These are phyloP conservation scores for Dicrurus megarhynchus DNA, from an alignment of 2,113 vertebrate genomes.

Conservation along the genomic window DNA sequence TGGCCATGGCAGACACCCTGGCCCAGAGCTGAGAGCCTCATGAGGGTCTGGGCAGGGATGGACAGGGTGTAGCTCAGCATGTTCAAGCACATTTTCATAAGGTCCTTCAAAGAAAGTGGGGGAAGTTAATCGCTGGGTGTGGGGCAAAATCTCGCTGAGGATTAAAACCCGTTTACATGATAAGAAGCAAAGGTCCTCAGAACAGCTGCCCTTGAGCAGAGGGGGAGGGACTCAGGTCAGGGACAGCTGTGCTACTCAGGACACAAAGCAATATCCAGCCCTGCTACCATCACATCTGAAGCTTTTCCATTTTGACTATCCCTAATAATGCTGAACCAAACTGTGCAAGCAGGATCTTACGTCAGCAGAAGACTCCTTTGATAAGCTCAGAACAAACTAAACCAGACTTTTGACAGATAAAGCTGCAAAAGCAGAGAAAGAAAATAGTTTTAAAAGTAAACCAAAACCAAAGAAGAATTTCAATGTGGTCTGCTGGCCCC, in stretches of 20 bases:
- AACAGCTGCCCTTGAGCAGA: background rate
- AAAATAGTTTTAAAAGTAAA: background rate
- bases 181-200: background rate
- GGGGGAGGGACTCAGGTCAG: background rate
- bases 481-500: background rate
- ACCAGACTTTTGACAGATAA: background rate
- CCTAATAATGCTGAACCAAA: background rate
- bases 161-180: background rate
- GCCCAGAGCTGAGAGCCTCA: background rate
- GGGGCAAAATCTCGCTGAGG: background rate
- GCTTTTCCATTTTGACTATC: background rate
- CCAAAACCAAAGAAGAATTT: background rate
- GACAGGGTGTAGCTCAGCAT: fast-evolving
- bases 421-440: background rate
- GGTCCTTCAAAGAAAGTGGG: background rate
- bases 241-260: background rate
- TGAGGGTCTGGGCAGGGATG: fast-evolving
- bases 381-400: conserved; percentile 1
- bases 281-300: background rate
- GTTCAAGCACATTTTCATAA: background rate
- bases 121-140: background rate
- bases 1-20: fast-evolving
- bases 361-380: background rate
- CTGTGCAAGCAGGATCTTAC: background rate
- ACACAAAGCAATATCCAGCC: background rate